phyloP scores from a whole-genome alignment of 2,888 invertebrate species.

The Caenorhabditis sp. region DNA sequence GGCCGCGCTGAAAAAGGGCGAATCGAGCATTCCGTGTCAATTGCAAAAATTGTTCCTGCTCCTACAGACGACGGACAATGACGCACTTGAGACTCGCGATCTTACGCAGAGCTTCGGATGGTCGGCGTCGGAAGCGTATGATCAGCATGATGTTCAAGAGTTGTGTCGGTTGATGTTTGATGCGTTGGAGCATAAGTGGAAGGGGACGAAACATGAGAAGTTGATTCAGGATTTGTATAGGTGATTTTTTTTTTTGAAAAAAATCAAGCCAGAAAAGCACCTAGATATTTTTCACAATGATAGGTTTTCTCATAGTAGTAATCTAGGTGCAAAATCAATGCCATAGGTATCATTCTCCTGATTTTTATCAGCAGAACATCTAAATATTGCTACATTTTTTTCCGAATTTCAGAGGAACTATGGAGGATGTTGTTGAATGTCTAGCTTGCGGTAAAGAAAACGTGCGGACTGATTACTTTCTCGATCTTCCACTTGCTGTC shows the following conservation, averaged over 20 bases:
- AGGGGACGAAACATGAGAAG: slow-evolving; percentile 81
- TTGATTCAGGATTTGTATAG: slow-evolving; percentile 84
- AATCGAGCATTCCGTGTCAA: slow-evolving; percentile 83
- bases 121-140: slow-evolving; percentile 88
- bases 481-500: slow-evolving; percentile 86
- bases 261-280: too few relatives aligned
- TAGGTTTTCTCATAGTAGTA: background rate
- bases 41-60: slow-evolving; percentile 85
- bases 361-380: background rate
- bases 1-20: slow-evolving; percentile 72
- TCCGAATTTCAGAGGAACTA: slow-evolving; percentile 75
- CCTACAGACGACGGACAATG: slow-evolving; percentile 82
- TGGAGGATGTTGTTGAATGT: slow-evolving; percentile 89
- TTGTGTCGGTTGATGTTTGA: slow-evolving; percentile 89
- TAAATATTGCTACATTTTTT: too few relatives aligned
- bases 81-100: slow-evolving; percentile 85
- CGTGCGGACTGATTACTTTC: slow-evolving; percentile 82
- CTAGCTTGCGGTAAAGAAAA: slow-evolving; percentile 82
- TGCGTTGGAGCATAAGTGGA: slow-evolving; percentile 84
- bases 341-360: too few relatives aligned
- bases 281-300: background rate
- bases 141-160: slow-evolving; percentile 91
- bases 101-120: slow-evolving; percentile 88
- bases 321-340: too few relatives aligned
- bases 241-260: slow-evolving; percentile 34